Base-by-base conservation (phyloP, 2,888 invertebrate genomes). In the Lochmaea crataegi region DNA sequence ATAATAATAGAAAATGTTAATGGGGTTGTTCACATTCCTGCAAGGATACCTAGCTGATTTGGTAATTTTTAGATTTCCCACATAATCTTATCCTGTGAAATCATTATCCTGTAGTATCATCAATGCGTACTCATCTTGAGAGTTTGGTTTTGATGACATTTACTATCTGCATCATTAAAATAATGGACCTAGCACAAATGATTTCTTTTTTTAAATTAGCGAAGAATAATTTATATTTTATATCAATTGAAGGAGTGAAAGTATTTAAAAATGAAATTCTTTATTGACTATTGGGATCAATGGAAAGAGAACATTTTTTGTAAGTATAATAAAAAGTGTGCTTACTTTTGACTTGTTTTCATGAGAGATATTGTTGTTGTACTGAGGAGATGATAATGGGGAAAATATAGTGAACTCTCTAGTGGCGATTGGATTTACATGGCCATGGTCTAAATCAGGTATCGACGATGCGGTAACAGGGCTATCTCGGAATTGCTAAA, bases 291-390 rank as follows among this genome's bases (percentile, higher is more conserved):
- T 57, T 32, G 5, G 18, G 1, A 16, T 45, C 10, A 42, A 18
- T 11, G 18, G 14, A 16, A 63, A 68, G 45, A 32, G 14, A 10
- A 38, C 51, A 69, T 51, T 56, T 26, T n/a, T 69, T 32, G 32
- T n/a, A n/a, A n/a, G n/a, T 48, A 32, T 18, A 67, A 70, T 16
- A 56, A 61, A 16, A 48, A 22, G 65, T 60, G 68, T 66, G 82
- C 84, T 83, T 81, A 85, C 84, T 69, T 83, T 82, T 75, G 83
- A 81, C 78, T 83, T 82, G 71, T 84, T 84, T 73, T 87, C 85
- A 73, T 87, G 85, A 80, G 88, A 87, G 48, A 88, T 85, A 75
- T 88, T 86, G 77, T 87, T 86, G 77, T 88, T 87, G 72, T 82
- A 84, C 79, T 82, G 85, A 53, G 86, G 84, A 10, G 87, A 86